A percentile compares a stretch with the other conserved stretches of the same genome.
Conservation (phyloP, 2,113 vertebrate species). For the Spilogale gracilis region DNA sequence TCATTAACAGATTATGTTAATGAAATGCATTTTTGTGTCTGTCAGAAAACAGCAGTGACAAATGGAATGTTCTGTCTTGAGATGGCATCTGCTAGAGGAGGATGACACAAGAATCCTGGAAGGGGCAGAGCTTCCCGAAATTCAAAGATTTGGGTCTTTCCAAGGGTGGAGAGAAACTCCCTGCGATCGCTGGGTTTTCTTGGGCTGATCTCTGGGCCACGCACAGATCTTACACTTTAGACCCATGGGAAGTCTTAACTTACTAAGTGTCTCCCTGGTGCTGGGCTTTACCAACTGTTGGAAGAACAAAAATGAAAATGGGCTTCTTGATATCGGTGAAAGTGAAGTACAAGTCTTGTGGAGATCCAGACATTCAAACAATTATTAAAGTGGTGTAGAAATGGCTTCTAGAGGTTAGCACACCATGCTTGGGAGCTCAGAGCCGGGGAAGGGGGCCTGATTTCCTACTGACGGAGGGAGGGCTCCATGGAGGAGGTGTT, state of each 20-base stretch:
- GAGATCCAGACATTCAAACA: not conserved
- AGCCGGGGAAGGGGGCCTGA: not conserved
- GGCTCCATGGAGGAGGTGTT: not conserved
- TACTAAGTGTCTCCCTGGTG: not conserved
- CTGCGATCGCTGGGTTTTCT: not conserved
- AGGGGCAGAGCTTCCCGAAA: not conserved
- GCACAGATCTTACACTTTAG: not conserved
- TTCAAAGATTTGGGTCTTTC: not conserved
- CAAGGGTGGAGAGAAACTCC: not conserved
- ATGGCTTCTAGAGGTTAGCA: not conserved
- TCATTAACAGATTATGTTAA: not conserved
- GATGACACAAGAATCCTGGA: not conserved
- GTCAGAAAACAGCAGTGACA: not conserved
- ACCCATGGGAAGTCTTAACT: conserved; percentile 21
- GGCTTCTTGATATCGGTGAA: not conserved
- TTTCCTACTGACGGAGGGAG: not conserved
- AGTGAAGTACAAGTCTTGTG: conserved; percentile 16
- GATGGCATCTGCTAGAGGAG: not conserved
- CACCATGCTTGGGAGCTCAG: not conserved
- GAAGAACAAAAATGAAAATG: conserved; percentile 38
- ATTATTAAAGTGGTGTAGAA: not conserved
- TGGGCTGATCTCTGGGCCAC: not conserved
- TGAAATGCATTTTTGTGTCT: not conserved
- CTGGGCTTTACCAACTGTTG: not conserved
- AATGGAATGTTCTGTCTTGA: not conserved